These are phyloP conservation scores for Acromyrmex echinatior DNA, from an alignment of 1,140 invertebrate species.

Conservation along the genomic window DNA sequence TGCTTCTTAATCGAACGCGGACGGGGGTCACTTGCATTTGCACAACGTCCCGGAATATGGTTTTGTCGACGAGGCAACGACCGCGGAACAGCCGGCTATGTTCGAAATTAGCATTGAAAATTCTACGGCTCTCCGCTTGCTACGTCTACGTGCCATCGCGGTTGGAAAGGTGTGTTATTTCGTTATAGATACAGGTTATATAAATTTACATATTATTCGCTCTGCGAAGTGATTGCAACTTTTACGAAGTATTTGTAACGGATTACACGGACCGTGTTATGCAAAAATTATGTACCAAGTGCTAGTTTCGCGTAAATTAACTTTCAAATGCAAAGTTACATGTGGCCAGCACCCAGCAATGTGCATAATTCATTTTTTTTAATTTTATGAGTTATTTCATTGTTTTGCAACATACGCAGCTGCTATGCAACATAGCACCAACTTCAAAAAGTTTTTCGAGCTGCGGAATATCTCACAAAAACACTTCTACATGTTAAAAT, in stretches of 20 bases:
- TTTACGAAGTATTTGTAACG: slow-evolving; percentile 58
- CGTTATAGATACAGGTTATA: slow-evolving; percentile 55
- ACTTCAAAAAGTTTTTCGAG: slow-evolving; percentile 15
- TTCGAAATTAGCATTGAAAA: slow-evolving; percentile 72
- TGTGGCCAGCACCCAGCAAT: slow-evolving; percentile 19
- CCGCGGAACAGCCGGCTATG: slow-evolving; percentile 53
- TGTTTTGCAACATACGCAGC: slow-evolving; percentile 1
- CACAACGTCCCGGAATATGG: slow-evolving; percentile 49
- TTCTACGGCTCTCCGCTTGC: slow-evolving; percentile 49
- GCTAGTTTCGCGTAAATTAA: slow-evolving; percentile 45
- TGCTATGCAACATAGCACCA: not conserved
- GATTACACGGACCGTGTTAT: slow-evolving; percentile 44
- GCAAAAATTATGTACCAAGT: slow-evolving; percentile 45
- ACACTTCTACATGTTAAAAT: slow-evolving; percentile 5
- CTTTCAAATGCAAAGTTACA: slow-evolving; percentile 45
- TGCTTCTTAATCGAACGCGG: slow-evolving; percentile 50
- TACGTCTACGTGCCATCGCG: slow-evolving; percentile 4
- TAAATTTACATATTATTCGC: slow-evolving; percentile 63
- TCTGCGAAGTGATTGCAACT: slow-evolving; percentile 57
- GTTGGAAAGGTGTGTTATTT: slow-evolving; percentile 52
- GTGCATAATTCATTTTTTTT: slow-evolving; percentile 33
- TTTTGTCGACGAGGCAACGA: slow-evolving; percentile 33
- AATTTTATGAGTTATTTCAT: slow-evolving; percentile 43
- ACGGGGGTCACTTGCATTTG: slow-evolving; percentile 59
- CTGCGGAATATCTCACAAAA: not conserved